Conservation (phyloP, 2,113 vertebrate species). For the Synodontis membranacea region DNA sequence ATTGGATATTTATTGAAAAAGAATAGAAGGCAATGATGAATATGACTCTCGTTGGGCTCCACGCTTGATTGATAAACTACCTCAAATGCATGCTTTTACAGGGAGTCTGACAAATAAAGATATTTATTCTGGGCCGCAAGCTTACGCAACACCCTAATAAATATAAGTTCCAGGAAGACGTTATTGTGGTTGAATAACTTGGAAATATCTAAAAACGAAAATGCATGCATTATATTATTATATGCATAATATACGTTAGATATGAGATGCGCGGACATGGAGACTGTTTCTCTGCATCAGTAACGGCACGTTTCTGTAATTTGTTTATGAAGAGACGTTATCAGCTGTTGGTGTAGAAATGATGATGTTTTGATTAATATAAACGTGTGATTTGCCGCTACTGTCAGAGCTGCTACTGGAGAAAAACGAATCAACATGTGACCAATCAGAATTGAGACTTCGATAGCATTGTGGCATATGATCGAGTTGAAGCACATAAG, state of each 20-base stretch:
- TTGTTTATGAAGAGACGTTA: not conserved
- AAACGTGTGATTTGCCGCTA: not conserved
- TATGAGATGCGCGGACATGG: not conserved
- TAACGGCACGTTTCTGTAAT: not conserved
- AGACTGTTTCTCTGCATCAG: not conserved
- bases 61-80: too few relatives aligned
- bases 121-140: too few relatives aligned
- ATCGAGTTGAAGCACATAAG: not conserved
- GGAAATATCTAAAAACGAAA: not conserved
- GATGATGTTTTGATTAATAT: not conserved
- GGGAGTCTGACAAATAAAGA: too few relatives aligned
- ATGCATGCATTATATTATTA: not conserved
- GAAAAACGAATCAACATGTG: not conserved
- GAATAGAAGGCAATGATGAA: too few relatives aligned
- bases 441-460: not conserved
- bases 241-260: too few relatives aligned
- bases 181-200: not conserved
- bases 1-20: too few relatives aligned
- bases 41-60: too few relatives aligned
- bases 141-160: too few relatives aligned
- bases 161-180: not conserved
- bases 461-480: too few relatives aligned
- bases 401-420: not conserved
- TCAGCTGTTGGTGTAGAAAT: not conserved
- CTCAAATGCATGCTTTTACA: too few relatives aligned